phyloP scores from a whole-genome alignment of 35 echinoderm and acorn worm genomes.

The Nesometra sesokonis region DNA sequence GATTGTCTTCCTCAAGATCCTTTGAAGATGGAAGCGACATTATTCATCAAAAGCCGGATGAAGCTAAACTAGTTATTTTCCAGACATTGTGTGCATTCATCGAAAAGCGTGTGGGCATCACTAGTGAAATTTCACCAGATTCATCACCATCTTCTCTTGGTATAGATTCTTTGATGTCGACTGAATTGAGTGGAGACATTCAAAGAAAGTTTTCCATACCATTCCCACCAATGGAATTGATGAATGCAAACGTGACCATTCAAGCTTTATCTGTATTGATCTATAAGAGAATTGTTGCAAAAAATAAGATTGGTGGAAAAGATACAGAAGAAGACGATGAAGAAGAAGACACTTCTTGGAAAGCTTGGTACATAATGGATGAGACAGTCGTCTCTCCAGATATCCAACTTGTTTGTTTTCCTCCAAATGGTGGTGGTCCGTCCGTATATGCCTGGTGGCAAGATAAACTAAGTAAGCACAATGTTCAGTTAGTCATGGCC shows the following conservation, averaged over 20 bases:
- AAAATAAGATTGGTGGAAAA: background rate
- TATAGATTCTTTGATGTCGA: constrained; percentile 46
- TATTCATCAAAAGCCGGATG: background rate
- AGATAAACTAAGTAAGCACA: background rate
- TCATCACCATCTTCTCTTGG: constrained; percentile 17
- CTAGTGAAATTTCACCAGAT: constrained; percentile 11
- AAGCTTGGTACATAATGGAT: background rate
- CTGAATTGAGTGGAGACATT: constrained; percentile 24
- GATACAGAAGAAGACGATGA: background rate
- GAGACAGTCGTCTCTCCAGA: background rate
- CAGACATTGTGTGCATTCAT: constrained; percentile 9
- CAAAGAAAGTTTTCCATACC: constrained; percentile 25
- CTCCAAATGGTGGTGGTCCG: constrained; percentile 38
- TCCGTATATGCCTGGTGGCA: constrained; percentile 24
- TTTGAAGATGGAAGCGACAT: background rate
- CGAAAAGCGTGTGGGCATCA: constrained; percentile 25
- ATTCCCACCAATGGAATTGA: constrained; percentile 31
- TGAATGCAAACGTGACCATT: constrained; percentile 43
- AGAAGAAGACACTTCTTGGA: background rate
- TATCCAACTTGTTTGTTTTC: constrained; percentile 27
- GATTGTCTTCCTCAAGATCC: constrained; percentile 10
- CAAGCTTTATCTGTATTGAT: background rate
- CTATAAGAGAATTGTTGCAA: background rate
- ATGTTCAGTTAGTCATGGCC: constrained; percentile 24
- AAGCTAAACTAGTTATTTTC: constrained; percentile 7